Base-by-base conservation (phyloP, 2,113 vertebrate species). In the Phalacrocorax aristotelis region DNA sequence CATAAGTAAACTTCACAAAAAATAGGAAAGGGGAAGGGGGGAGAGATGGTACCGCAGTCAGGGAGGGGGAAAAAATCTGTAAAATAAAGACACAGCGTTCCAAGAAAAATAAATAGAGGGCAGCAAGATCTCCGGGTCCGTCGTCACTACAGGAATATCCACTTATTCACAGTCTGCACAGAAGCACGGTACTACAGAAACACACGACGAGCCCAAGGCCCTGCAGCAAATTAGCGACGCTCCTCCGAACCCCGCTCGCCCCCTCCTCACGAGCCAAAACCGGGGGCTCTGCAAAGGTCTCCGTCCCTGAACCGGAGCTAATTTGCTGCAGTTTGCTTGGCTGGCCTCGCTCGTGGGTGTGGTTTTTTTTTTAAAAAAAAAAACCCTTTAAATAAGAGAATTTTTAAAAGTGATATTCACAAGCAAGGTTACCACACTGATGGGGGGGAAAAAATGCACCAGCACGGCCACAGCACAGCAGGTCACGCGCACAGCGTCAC, bases 1-100 rank as follows among this genome's bases (percentile, higher is more conserved):
- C 96, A 93, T 62, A 90, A 96, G 97, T 95, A 94, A 97, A 97
- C 96, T 62, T 96, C 95, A 97, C 94, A 87, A 95, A 97, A 96
- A 91, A 90, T 19, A 68, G 40, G 93, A 62, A 68, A 13, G 13
- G 34, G 2, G 1, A 6, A 10, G 5, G 22, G 13, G 26, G 7
- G 12, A 10, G 20, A 23, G n/a, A 6, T 3, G 49, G 29, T 3
- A 3, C 7, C 2, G 18, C 20, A 4, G 15, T 38, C 18, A 2
- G 30, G 72, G 48, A 25, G 5, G 13, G 20, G 40, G 32, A 11
- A 0, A 11, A 0, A 64, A 66, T 34, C 89, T 65, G 83, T 87
- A 75, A 96, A 97, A 96, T 61, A 89, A 93, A 96, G 66, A 70
- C 89, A 94, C 90, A 51, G 75, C 55, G 70, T 95, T 92, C 72